Percentiles rank a stretch among this genome's conserved stretches.
Conservation (phyloP, 53 echinoderm and acorn worm genomes). For the Temnopleurus reevesii region DNA sequence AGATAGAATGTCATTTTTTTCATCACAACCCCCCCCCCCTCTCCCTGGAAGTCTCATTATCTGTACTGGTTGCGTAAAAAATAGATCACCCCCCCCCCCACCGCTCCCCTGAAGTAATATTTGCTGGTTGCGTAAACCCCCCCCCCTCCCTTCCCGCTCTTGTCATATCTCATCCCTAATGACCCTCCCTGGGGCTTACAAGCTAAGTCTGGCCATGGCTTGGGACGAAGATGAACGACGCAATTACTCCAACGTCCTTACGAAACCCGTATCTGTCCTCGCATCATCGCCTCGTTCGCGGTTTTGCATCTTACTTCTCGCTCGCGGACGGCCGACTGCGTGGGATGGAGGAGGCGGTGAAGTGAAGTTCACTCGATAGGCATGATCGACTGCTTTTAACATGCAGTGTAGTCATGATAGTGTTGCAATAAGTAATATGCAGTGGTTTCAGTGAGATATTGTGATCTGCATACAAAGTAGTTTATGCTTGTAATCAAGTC, state of each 20-base stretch:
- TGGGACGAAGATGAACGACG: constrained; percentile 16
- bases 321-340: background rate
- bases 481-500: no score
- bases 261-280: background rate
- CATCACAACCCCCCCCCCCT: no score
- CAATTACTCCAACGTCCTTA: constrained; percentile 30
- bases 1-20: no score
- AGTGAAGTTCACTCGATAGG: constrained; percentile 15
- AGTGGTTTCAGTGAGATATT: background rate
- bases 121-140: background rate
- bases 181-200: background rate
- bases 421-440: constrained; percentile 26
- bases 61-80: background rate
- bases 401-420: background rate
- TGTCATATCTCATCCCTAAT: background rate
- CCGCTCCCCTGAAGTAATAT: no score
- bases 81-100: background rate
- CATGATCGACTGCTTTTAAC: background rate
- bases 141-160: background rate
- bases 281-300: background rate
- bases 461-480: background rate
- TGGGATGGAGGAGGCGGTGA: background rate
- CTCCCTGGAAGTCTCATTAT: no score
- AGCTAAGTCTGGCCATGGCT: background rate
- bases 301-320: background rate